Conservation (phyloP, 2,888 invertebrate genomes). For the Cheilosia soror region DNA sequence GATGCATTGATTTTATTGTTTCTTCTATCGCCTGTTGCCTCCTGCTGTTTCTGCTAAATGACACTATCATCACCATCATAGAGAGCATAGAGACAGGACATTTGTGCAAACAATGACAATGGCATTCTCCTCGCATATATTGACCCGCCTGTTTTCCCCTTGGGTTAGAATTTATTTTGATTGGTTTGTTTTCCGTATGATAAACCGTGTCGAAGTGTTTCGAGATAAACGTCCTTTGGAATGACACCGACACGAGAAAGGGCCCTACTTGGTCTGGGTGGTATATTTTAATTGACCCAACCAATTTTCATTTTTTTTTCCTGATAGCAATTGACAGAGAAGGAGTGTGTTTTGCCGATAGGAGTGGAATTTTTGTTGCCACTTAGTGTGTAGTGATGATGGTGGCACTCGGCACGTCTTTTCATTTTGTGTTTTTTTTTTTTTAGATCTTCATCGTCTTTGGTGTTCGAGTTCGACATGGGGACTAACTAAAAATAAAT, state of each 20-base stretch:
- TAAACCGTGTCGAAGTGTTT: constrained; percentile 73
- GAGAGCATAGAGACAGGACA: constrained; percentile 22
- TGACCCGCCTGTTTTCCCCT: constrained; percentile 49
- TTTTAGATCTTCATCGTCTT: constrained; percentile 22
- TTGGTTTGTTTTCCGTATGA: constrained; percentile 69
- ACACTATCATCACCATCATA: constrained; percentile 55
- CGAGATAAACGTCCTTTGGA: constrained; percentile 65
- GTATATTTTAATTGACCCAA: constrained; percentile 73
- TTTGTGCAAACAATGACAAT: constrained; percentile 59
- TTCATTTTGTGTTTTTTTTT: not conserved
- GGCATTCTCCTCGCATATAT: constrained; percentile 25
- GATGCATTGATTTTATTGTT: constrained; percentile 49
- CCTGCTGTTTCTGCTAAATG: constrained; percentile 66
- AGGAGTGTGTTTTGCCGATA: constrained; percentile 48
- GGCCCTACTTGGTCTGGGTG: constrained; percentile 53
- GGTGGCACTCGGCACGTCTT: constrained; percentile 63
- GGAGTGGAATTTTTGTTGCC: constrained; percentile 69
- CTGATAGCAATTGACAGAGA: constrained; percentile 36
- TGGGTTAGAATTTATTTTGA: constrained; percentile 50
- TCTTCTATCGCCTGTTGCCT: constrained; percentile 28
- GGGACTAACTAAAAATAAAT: not conserved
- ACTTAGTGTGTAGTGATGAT: constrained; percentile 64
- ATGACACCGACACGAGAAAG: constrained; percentile 35
- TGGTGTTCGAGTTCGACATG: constrained; percentile 51
- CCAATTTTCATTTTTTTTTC: constrained; percentile 33